Conservation (phyloP, 2,888 invertebrate species). For the Hartigia nigra region DNA sequence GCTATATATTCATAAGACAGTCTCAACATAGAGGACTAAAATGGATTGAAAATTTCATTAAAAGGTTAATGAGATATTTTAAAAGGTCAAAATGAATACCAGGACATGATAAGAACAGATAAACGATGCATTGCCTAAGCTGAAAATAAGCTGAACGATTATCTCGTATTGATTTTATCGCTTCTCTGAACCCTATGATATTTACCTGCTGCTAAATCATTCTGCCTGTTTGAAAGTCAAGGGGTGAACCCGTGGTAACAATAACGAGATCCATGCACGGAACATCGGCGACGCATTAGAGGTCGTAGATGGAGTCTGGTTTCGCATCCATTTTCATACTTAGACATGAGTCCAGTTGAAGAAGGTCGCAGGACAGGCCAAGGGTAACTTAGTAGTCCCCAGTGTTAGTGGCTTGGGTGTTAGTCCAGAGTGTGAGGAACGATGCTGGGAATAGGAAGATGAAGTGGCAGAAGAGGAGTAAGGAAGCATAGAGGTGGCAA, state of each 20-base stretch:
- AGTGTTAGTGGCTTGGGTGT: neutral
- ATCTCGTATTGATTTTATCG: no score
- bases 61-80: conserved; percentile 20
- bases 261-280: neutral
- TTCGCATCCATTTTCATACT: neutral
- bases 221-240: neutral
- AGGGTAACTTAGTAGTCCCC: neutral
- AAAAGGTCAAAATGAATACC: conserved; percentile 3
- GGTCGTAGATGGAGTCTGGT: neutral
- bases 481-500: neutral
- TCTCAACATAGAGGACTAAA: conserved; percentile 1
- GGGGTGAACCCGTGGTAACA: neutral
- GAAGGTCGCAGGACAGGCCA: neutral
- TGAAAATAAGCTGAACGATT: neutral
- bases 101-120: neutral
- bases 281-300: neutral
- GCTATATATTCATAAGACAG: neutral
- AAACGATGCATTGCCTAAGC: neutral
- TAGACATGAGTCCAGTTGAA: neutral
- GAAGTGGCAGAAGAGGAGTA: neutral
- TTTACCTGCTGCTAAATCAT: neutral
- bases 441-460: neutral
- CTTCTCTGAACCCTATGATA: neutral
- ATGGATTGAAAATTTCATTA: conserved; percentile 6
- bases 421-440: neutral